Evolutionary conservation across 2,113 vertebrate genomes (phyloP), one percentile per base, ranked within the genome.

Genomic region (Eptesicus fuscus): DNA sequence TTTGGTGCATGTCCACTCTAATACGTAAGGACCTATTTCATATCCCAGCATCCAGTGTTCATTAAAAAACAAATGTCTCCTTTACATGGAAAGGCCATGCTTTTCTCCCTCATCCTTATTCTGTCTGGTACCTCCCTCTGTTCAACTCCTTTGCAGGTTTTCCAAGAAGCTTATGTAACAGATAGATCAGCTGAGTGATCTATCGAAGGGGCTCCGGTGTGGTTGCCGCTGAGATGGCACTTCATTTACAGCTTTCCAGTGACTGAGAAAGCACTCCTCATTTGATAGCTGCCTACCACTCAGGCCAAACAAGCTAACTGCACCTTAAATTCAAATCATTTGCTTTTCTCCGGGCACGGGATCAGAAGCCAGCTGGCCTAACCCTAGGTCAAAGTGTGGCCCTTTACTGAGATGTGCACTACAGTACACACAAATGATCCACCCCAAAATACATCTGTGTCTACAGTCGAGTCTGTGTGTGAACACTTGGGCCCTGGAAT

Each of bases 131-230:
- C 35, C 16, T 91, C 85, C 89, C 93, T 93, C 94, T 88, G 91
- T 73, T 94, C 95, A 93, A 82, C 51, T 95, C 91, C 96, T 97
- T 83, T 91, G 83, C 93, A 91, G 96, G 97, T 97, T 98, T 98
- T 97, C 95, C 92, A 96, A 42, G 92, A 47, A 95, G 76, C 97
- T 98, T 98, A 97, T 95, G 9, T 88, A 97, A 98, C 96, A 96
- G 95, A 61, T 91, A 96, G 96, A 65, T 93, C 71, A 96, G 94
- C 84, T 95, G 83, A 95, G 49, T 40, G 32, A 91, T 61, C n/a
- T 88, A 86, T 91, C 80, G 88, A 63, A 91, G 59, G 71, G 70
- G 51, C 32, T 63, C n/a, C 4, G 51, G 96, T 40, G 11, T 6
- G 0, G 61, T 82, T 56, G 84, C 32, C 96, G 94, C 96, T 94